Percentiles rank a stretch among this genome's conserved stretches.
phyloP scores from a whole-genome alignment of 2,113 vertebrate genomes.

The Lasiurus cinereus region DNA sequence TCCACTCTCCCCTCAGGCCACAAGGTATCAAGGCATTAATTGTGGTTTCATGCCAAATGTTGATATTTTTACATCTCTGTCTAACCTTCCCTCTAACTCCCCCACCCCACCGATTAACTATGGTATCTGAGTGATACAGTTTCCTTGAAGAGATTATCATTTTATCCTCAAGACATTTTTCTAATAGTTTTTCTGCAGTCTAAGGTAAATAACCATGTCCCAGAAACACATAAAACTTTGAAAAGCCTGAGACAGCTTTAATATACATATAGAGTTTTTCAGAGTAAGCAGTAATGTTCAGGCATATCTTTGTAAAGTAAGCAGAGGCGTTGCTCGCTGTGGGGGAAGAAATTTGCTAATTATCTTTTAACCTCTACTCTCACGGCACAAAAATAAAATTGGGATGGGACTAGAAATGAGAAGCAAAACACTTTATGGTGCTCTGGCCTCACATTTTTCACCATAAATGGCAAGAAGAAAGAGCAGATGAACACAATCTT shows the following conservation, averaged over 20 bases:
- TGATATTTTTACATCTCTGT: conserved; percentile 22
- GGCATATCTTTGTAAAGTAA: not conserved
- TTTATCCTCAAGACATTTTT: conserved; percentile 17
- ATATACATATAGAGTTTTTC: conserved; percentile 46
- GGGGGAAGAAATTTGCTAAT: not conserved
- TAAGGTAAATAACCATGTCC: conserved; percentile 37
- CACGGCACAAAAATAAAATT: not conserved
- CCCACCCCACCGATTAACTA: not conserved
- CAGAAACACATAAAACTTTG: conserved; percentile 30
- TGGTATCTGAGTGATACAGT: not conserved
- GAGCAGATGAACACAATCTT: conserved; percentile 48
- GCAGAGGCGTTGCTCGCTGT: not conserved
- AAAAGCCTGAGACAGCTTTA: conserved; percentile 42
- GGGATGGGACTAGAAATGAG: conserved; percentile 20
- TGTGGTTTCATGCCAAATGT: not conserved
- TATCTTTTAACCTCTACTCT: conserved; percentile 20
- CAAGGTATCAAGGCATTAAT: not conserved
- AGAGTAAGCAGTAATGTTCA: not conserved
- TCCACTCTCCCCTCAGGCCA: not conserved
- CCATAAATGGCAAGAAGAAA: conserved; percentile 73
- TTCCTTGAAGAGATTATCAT: not conserved
- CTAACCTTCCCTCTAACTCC: not conserved
- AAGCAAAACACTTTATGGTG: conserved; percentile 50
- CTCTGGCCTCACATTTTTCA: conserved; percentile 39
- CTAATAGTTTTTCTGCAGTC: not conserved